Base-by-base conservation (phyloP, 2,797 vertebrate genomes). In the Dendrocincla tyrannina region DNA sequence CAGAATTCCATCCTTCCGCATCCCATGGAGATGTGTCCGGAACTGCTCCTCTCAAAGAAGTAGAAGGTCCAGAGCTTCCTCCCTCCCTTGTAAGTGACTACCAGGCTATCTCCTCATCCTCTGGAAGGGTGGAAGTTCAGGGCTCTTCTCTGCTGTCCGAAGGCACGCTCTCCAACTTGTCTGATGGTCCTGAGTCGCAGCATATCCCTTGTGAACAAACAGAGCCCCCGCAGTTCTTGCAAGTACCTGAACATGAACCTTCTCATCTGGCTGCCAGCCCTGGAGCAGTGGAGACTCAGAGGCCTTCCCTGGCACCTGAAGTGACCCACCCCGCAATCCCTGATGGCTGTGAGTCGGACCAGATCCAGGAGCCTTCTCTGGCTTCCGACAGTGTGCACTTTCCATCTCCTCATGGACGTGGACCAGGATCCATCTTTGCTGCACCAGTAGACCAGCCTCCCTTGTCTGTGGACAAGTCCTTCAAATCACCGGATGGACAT, bases 251-350 rank as follows among this genome's bases (percentile, higher is more conserved):
- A 76, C 92, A n/a, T 82, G 96, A 93, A 52, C 93, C 96, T 56
- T 97, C 97, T 22, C 96, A 94, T 17, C 94, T 97, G 85, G 81
- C 91, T 58, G 96, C 93, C 41, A 95, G 66, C 47, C 30, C 52
- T 33, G 91, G 85, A 64, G 41, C 49, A 49, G 8, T 12, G 79
- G 94, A 95, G 46, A 10, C 41, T 84, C 88, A 79, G 10, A 94
- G 97, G 25, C 93, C 95, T 95, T 94, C 94, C 1, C 47, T 94
- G 64, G 95, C 95, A 17, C 93, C 97, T 83, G 93, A 97, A 77
- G 95, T 91, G 95, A 91, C 95, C 52, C 63, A n/a, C n/a, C 96
- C 97, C 64, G 94, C 46, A 1, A 96, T 97, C 67, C 91, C 96
- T 37, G 96, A 97, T 78, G 95, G 18, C 42, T 83, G 19, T 39